phyloP scores from a whole-genome alignment of 2,888 invertebrate species.

The Halocaridina rubra region DNA sequence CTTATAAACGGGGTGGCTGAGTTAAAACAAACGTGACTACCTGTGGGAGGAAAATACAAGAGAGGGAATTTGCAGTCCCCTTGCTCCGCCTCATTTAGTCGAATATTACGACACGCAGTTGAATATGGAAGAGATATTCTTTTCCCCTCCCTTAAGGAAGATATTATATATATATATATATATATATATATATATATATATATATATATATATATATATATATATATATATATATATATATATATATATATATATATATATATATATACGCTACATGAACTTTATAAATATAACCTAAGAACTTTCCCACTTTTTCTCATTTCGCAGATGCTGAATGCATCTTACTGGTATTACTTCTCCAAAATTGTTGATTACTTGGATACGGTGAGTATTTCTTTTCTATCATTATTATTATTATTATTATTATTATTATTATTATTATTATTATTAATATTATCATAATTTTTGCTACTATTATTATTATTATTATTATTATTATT shows the following conservation, averaged over 20 bases:
- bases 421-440: not conserved
- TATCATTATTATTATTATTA: not conserved
- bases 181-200: not conserved
- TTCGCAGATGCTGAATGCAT: slow-evolving; percentile 89
- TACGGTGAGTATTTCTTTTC: slow-evolving; percentile 74
- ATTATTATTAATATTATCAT: too few species aligned
- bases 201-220: not conserved
- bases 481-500: too few species aligned
- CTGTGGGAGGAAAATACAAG: too few species aligned
- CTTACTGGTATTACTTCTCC: slow-evolving; percentile 96
- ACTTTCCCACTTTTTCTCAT: slow-evolving; percentile 50
- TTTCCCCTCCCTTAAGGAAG: too few species aligned
- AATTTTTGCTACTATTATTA: too few species aligned
- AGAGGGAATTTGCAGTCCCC: too few species aligned
- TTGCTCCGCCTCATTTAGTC: too few species aligned
- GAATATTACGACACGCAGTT: too few species aligned
- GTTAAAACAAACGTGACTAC: too few species aligned
- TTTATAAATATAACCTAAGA: too few species aligned
- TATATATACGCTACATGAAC: not conserved
- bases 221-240: not conserved
- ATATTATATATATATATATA: not conserved
- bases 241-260: not conserved
- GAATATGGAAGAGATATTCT: too few species aligned
- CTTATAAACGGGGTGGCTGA: too few species aligned
- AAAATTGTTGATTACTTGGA: slow-evolving; percentile 96